Conservation (phyloP, 2,113 vertebrate genomes). For the Carassius gibelio region DNA sequence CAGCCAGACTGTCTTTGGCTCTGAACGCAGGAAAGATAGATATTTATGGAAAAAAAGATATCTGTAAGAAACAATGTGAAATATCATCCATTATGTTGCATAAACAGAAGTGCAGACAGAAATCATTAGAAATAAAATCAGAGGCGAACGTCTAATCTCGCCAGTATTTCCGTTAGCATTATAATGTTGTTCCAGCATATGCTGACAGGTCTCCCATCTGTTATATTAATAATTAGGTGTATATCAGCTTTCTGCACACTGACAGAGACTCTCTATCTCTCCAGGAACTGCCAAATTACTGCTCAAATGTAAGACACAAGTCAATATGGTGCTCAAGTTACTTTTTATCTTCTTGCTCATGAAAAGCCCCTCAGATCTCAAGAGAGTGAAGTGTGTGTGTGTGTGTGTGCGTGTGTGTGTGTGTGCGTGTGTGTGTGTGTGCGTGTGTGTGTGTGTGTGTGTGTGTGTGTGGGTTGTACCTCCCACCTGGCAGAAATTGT, state of each 20-base stretch:
- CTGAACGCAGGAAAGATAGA: neutral
- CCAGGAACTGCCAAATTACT: slow-evolving; percentile 12
- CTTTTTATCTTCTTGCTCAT: slow-evolving; percentile 25
- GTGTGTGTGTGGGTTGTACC: neutral
- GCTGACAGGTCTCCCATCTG: slow-evolving; percentile 38
- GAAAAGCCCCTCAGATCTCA: neutral
- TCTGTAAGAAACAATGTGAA: neutral
- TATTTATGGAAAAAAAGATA: neutral
- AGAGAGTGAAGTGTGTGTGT: neutral
- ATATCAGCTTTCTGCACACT: neutral
- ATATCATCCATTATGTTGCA: slow-evolving; percentile 44
- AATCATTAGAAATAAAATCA: slow-evolving; percentile 1
- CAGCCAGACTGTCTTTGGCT: slow-evolving; percentile 15
- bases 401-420: neutral
- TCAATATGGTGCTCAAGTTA: neutral
- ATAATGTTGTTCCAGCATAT: neutral
- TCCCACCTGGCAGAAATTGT: neutral
- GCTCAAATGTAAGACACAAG: slow-evolving; percentile 19
- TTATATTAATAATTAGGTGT: slow-evolving; percentile 15
- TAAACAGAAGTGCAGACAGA: slow-evolving; percentile 32
- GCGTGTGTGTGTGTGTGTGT: neutral
- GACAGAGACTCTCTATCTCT: slow-evolving; percentile 23
- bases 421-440: neutral
- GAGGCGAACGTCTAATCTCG: slow-evolving; percentile 14
- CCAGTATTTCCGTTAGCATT: neutral